Evolutionary conservation across 2,113 vertebrate genomes (phyloP), one percentile per base, ranked within the genome.

Genomic region (Amphiprion ocellaris): DNA sequence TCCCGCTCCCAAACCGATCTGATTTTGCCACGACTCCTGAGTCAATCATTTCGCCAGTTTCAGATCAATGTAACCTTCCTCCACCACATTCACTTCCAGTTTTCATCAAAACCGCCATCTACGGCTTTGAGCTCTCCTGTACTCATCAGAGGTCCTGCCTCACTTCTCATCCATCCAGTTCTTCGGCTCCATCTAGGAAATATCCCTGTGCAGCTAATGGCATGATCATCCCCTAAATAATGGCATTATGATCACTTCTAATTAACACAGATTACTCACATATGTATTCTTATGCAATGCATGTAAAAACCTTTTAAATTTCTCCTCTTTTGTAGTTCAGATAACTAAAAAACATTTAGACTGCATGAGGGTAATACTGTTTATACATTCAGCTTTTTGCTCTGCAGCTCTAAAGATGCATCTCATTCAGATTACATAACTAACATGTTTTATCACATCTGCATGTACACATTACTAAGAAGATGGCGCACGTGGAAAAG

Each of bases 331-430:
- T 37, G 33, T 37, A 10, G 1, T 37, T 37, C 9, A 37, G 7
- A 37, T 37, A 37, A 30, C 6, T 30, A 30, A 30, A 30, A 26
- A 4, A 37, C 33, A 10, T 37, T 44, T 44, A 15, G 4, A 14
- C 41, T 44, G 41, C 14, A 44, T 44, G 26, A 26, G 26, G 26
- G 26, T 14, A 44, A 44, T 4, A 44, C 14, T n/a, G 21, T 19
- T n/a, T 16, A 49, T 19, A 49, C 28, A 33, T 47, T 69, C 19
- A 44, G 41, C 9, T 58, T 74, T 68, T 74, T 19, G 17, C 16
- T 37, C 5, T 28, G 21, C 12, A 49, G 21, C 21, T 54, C n/a
- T 47, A n/a, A 12, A 28, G 59, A 39, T 71, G 2, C 11, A 61
- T 33, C n/a, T 26, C 17, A 50, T 21, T 46, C 37, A 54, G 17